Percentiles rank a stretch among this genome's conserved stretches.
Conservation (phyloP, 2,888 invertebrate genomes). For the Plebejus melissa region DNA sequence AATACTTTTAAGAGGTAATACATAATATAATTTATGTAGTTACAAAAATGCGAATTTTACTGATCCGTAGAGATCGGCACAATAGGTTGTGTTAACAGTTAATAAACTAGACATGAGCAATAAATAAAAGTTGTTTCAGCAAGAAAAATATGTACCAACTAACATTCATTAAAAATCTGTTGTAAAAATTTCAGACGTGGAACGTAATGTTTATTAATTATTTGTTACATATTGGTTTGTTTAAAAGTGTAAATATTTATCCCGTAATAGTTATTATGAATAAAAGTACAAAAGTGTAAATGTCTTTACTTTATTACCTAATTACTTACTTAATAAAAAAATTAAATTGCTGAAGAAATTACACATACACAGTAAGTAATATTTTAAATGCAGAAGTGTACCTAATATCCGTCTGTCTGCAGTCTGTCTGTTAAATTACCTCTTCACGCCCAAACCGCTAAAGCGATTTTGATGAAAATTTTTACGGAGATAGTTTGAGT, state of each 20-base stretch:
- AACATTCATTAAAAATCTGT: not conserved
- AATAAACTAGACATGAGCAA: not conserved
- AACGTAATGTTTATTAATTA: no score
- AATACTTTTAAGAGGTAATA: not conserved
- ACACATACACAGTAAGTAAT: no score
- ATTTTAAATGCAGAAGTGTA: no score
- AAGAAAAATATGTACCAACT: not conserved
- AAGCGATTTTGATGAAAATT: no score
- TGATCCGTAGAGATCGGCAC: not conserved
- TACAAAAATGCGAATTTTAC: not conserved
- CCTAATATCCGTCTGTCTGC: no score
- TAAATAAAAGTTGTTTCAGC: not conserved
- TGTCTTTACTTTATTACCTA: not conserved
- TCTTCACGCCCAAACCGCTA: no score
- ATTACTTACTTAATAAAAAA: not conserved
- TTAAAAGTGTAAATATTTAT: not conserved
- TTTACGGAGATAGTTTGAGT: no score
- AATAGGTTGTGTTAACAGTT: not conserved
- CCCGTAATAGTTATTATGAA: not conserved
- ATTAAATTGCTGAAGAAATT: not conserved
- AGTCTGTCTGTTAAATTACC: no score
- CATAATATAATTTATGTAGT: not conserved
- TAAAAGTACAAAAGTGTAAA: conserved; percentile 9
- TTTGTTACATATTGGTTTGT: not conserved
- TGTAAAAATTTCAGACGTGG: not conserved